These are phyloP conservation scores for Coreoperca whiteheadi DNA, from an alignment of 2,113 vertebrate genomes.

Conservation along the genomic window DNA sequence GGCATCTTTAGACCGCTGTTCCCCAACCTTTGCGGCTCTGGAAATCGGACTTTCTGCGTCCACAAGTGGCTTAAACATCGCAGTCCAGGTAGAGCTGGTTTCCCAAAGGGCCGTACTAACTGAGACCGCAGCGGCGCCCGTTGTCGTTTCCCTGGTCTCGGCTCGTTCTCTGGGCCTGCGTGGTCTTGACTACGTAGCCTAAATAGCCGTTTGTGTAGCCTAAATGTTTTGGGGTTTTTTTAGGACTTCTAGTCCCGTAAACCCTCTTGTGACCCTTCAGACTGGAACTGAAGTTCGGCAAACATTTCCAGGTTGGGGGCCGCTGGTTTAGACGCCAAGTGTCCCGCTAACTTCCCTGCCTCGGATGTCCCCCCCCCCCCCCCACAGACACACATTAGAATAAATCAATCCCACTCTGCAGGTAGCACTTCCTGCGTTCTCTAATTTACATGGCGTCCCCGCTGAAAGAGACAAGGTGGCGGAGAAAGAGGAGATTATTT, in stretches of 20 bases:
- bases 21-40: not conserved
- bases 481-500: constrained; percentile 55
- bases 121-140: no score
- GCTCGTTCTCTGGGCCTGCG: no score
- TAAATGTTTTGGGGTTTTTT: no score
- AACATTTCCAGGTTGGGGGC: not conserved
- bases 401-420: constrained; percentile 16
- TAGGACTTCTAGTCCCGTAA: not conserved
- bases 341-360: not conserved
- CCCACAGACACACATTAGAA: not conserved
- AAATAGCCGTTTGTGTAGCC: not conserved
- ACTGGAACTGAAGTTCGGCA: no score
- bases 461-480: constrained; percentile 25
- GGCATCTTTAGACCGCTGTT: constrained; percentile 14
- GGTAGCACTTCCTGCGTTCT: constrained; percentile 19
- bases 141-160: not conserved
- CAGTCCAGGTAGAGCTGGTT: no score
- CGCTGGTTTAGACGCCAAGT: not conserved
- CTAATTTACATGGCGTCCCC: constrained; percentile 26
- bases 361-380: not conserved
- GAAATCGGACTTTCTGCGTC: no score
- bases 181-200: no score
- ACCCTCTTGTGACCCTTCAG: not conserved
- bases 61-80: no score
- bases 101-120: no score